phyloP scores from a whole-genome alignment of 2,113 vertebrate species.

The Fregetta grallaria region DNA sequence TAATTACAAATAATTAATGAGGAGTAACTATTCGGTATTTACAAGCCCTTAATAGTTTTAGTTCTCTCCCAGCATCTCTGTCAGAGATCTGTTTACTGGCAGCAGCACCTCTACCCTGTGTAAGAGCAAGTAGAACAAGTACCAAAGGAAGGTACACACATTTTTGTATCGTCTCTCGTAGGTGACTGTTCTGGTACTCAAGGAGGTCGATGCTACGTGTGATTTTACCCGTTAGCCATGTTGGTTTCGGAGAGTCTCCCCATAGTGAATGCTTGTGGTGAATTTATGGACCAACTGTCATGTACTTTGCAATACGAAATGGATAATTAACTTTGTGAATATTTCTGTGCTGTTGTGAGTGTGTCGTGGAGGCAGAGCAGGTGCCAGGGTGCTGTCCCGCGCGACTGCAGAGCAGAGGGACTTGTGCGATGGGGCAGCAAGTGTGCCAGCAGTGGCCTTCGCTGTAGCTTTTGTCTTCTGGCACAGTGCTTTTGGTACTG shows the following conservation, averaged over 20 bases:
- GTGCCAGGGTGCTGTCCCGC: accelerated
- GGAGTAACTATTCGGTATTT: slow-evolving; percentile 57
- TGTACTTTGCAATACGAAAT: accelerated
- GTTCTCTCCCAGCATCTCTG: slow-evolving; percentile 7
- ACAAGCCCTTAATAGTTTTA: slow-evolving; percentile 45
- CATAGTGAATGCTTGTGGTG: background rate
- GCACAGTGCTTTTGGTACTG: accelerated
- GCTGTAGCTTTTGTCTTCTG: no score
- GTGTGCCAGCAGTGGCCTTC: background rate
- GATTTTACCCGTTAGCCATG: background rate
- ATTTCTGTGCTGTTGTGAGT: background rate
- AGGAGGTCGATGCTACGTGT: accelerated
- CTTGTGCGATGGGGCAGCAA: accelerated
- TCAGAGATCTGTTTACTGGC: slow-evolving; percentile 14
- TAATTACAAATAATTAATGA: slow-evolving; percentile 63
- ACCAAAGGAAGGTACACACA: background rate
- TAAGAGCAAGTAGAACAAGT: background rate
- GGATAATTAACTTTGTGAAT: background rate
- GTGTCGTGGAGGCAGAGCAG: background rate
- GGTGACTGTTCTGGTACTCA: background rate
- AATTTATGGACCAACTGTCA: background rate
- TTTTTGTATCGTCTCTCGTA: background rate
- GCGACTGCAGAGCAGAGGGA: accelerated
- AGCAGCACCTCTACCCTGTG: background rate
- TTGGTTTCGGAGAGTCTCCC: background rate